Evolutionary conservation across 37 sponge, comb jelly and placozoan species (phyloP).

Genomic region (Petrosia ficiformis): DNA sequence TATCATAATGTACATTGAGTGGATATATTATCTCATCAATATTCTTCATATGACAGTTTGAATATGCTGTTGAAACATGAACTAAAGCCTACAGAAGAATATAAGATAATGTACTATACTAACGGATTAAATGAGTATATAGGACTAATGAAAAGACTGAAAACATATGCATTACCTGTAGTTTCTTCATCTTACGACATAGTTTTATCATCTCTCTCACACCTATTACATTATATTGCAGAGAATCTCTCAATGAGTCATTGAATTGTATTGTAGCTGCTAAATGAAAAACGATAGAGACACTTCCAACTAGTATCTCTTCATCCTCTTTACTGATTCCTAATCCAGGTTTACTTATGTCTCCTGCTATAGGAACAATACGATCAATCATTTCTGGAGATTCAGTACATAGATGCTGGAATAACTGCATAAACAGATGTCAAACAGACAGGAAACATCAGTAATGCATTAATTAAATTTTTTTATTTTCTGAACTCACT

Average conservation of each 20-base stretch:
- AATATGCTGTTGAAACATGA: slow-evolving; percentile 88
- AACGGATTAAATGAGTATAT: not conserved
- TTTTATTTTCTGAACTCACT: slow-evolving; percentile 43
- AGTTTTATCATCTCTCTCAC: not conserved
- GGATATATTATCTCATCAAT: slow-evolving; percentile 81
- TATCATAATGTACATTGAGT: slow-evolving; percentile 43
- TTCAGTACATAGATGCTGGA: slow-evolving; percentile 51
- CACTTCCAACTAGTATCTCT: slow-evolving; percentile 46
- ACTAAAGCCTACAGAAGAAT: slow-evolving; percentile 66
- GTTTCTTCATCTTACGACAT: too few species aligned
- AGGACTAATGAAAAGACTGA: too few species aligned
- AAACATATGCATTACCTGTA: slow-evolving; percentile 18
- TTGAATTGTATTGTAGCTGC: too few species aligned
- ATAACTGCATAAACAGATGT: slow-evolving; percentile 64
- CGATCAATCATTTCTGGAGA: slow-evolving; percentile 56
- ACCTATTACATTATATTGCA: not conserved
- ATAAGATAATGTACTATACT: slow-evolving; percentile 1
- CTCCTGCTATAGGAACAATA: slow-evolving; percentile 53
- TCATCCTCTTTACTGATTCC: slow-evolving; percentile 70
- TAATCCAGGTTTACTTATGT: slow-evolving; percentile 40
- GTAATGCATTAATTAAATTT: too few species aligned
- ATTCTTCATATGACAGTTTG: slow-evolving; percentile 43
- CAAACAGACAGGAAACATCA: too few species aligned
- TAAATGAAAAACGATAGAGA: too few species aligned
- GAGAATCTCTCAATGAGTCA: too few species aligned